Evolutionary conservation across 2,888 invertebrate species (phyloP), one percentile per base, ranked within the genome.

Genomic region (Tetranychus piercei): DNA sequence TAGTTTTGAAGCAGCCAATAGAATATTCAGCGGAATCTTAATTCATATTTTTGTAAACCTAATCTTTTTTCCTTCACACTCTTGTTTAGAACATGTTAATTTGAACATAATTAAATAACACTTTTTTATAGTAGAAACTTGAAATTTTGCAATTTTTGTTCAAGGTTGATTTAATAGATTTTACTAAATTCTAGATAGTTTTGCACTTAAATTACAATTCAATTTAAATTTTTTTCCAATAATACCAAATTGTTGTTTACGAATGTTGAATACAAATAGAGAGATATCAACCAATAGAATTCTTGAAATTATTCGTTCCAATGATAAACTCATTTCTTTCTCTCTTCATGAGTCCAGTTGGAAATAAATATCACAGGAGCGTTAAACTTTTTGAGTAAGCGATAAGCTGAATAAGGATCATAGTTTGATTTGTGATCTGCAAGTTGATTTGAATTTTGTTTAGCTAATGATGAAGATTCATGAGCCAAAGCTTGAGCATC

Each of bases 1-100:
- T 87, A 81, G 91, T 90, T 73, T 88, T 87, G 74, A 88, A 87
- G 82, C 93, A 92, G 69, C 87, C 86, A 79, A 92, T 86, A 6
- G 88, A 87, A 81, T 90, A 90, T 80, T 92, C 91, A 74, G n/a
- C n/a, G n/a, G n/a, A n/a, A n/a, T n/a, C n/a, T n/a, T n/a, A n/a
- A n/a, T n/a, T n/a, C n/a, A n/a, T n/a, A n/a, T n/a, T n/a, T 65
- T 65, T 65, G 6, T n/a, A 65, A 65, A n/a, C 3, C n/a, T 65
- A n/a, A 65, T 65, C 65, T n/a, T 65, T n/a, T 65, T 65, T 65
- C 6, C 65, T n/a, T 65, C 65, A 65, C 65, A 65, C n/a, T 65
- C 65, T n/a, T 65, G 65, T n/a, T 65, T 64, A n/a, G 65, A 65
- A 15, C 65, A 6, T 65, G 65, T n/a, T n/a, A n/a, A n/a, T n/a